Evolutionary conservation across 2,888 invertebrate species (phyloP).

Genomic region (Apomyelois bistriatella): DNA sequence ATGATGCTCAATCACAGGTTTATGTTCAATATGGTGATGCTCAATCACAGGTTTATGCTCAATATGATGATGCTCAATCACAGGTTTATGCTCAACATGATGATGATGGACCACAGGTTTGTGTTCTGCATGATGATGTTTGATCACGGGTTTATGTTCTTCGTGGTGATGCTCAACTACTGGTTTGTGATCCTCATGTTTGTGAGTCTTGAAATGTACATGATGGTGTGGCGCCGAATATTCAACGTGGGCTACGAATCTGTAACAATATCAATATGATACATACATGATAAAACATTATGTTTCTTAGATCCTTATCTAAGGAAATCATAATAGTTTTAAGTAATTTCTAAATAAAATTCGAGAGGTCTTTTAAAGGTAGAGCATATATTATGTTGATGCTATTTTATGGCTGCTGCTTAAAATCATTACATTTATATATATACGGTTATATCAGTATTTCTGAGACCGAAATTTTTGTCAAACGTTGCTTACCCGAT

Average conservation of each 20-base stretch:
- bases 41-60: constrained; percentile 11
- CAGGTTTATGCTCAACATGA: constrained; percentile 4
- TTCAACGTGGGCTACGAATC: constrained; percentile 36
- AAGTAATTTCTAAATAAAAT: no score
- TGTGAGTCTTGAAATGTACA: constrained; percentile 19
- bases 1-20: constrained; percentile 9
- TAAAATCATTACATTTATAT: no score
- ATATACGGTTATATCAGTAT: no score
- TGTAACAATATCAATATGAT: constrained; percentile 13
- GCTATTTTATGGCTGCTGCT: no score
- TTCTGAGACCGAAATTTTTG: no score
- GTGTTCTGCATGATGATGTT: constrained; percentile 9
- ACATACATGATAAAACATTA: no score
- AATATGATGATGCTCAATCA: constrained; percentile 6
- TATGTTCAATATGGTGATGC: neutral
- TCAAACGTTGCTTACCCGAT: no score
- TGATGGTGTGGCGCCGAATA: constrained; percentile 34
- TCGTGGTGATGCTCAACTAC: constrained; percentile 6
- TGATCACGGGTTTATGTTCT: neutral
- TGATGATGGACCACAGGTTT: constrained; percentile 12
- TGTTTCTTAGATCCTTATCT: no score
- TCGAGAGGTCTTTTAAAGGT: no score
- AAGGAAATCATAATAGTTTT: no score
- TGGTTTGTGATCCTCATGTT: constrained; percentile 14
- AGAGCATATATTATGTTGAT: no score